Conservation (phyloP, 1,140 invertebrate species). For the Tetragonula clypearis region DNA sequence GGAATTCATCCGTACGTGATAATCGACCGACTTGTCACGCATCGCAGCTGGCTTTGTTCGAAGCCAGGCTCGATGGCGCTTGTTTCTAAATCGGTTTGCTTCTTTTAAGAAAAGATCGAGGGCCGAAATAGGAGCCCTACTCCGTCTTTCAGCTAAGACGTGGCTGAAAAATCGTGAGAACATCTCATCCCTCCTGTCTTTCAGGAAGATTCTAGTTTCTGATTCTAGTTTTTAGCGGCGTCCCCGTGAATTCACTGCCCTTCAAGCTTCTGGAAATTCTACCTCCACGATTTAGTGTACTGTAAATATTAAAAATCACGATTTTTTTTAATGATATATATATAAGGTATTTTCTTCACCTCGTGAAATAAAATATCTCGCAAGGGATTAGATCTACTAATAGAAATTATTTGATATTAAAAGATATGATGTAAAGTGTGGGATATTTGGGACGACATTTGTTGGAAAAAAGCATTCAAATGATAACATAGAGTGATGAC, state of each 20-base stretch:
- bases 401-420: too few relatives aligned
- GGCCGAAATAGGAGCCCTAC: too few relatives aligned
- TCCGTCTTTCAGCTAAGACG: not conserved
- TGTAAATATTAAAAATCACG: too few relatives aligned
- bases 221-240: slow-evolving; percentile 6
- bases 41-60: not conserved
- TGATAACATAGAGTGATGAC: too few relatives aligned
- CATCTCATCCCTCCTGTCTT: slow-evolving; percentile 8
- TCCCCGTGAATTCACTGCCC: not conserved
- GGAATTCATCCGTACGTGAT: slow-evolving; percentile 4
- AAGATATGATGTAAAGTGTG: too few relatives aligned
- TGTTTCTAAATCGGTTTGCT: not conserved
- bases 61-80: not conserved
- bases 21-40: slow-evolving; percentile 42
- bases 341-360: too few relatives aligned
- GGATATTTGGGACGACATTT: too few relatives aligned
- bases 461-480: too few relatives aligned
- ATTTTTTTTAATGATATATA: too few relatives aligned
- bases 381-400: too few relatives aligned
- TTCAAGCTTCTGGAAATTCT: slow-evolving; percentile 42
- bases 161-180: slow-evolving; percentile 32
- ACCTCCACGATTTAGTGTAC: not conserved
- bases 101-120: not conserved
- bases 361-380: too few relatives aligned
- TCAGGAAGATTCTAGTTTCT: not conserved